Conservation (phyloP, 2,797 vertebrate species). For the Holocentrus rufus region DNA sequence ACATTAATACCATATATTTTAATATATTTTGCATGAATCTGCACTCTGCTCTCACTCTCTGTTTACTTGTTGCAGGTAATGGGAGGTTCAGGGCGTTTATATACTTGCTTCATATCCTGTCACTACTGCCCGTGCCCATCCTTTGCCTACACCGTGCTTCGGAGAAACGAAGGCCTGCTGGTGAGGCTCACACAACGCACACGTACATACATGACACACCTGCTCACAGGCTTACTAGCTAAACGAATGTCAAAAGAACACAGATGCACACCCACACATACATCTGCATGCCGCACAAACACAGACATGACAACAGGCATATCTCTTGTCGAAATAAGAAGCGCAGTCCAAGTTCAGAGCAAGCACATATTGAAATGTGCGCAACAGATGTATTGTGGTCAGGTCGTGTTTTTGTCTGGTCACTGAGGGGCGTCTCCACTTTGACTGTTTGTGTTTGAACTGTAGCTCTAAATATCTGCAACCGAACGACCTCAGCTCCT, state of each 20-base stretch:
- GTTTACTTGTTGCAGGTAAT: conserved; percentile 81
- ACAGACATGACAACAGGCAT: conserved; percentile 4
- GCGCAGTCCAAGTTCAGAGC: conserved; percentile 20
- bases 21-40: conserved; percentile 42
- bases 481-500: conserved; percentile 23
- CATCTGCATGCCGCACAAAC: background rate
- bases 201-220: background rate
- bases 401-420: conserved; percentile 43
- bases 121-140: conserved; percentile 94
- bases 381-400: conserved; percentile 52
- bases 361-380: conserved; percentile 26
- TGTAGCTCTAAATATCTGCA: conserved; percentile 44
- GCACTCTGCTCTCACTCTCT: background rate
- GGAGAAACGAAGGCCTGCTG: conserved; percentile 87
- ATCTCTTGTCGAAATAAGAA: conserved; percentile 29
- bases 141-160: conserved; percentile 89
- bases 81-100: conserved; percentile 88
- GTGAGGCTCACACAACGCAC: conserved; percentile 78
- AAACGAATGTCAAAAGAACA: too few species aligned
- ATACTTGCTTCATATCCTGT: conserved; percentile 91
- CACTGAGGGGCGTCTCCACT: conserved; percentile 37
- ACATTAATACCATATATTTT: background rate
- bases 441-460: conserved; percentile 13
- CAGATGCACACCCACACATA: background rate
- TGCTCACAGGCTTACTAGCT: background rate